Evolutionary conservation across 2,797 vertebrate genomes (phyloP).

Genomic region (Emys orbicularis): DNA sequence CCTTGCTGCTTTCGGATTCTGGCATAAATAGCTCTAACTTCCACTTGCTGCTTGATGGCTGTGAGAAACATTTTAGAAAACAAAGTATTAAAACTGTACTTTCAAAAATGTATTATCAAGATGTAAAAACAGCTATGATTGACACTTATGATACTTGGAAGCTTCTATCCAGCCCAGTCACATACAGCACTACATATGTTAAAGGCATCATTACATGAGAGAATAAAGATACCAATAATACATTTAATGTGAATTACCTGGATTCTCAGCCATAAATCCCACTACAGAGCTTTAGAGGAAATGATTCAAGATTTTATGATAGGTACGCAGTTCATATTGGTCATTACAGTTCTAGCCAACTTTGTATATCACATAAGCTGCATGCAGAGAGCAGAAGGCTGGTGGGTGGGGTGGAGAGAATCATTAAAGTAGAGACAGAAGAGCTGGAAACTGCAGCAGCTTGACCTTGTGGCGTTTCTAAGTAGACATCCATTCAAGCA

Average conservation of each 20-base stretch:
- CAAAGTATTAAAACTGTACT: background rate
- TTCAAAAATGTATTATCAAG: background rate
- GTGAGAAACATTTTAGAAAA: conserved; percentile 25
- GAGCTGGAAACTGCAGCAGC: background rate
- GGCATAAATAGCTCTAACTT: conserved; percentile 74
- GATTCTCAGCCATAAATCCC: background rate
- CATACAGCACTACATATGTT: background rate
- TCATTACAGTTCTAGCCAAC: background rate
- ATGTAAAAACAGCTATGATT: background rate
- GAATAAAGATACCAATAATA: background rate
- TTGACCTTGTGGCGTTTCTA: background rate
- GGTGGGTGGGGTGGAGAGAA: background rate
- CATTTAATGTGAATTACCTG: background rate
- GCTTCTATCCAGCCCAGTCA: background rate
- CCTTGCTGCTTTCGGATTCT: conserved; percentile 60
- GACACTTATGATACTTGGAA: background rate
- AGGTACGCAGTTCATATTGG: background rate
- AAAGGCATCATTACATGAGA: background rate
- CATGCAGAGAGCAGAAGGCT: background rate
- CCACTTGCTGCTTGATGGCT: conserved; percentile 64
- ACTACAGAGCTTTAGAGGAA: background rate
- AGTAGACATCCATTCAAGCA: background rate
- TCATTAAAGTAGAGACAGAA: background rate
- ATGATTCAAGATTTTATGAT: background rate
- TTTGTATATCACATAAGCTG: background rate